Base-by-base conservation (phyloP, 2,797 vertebrate species). In the Serranus cabrilla region DNA sequence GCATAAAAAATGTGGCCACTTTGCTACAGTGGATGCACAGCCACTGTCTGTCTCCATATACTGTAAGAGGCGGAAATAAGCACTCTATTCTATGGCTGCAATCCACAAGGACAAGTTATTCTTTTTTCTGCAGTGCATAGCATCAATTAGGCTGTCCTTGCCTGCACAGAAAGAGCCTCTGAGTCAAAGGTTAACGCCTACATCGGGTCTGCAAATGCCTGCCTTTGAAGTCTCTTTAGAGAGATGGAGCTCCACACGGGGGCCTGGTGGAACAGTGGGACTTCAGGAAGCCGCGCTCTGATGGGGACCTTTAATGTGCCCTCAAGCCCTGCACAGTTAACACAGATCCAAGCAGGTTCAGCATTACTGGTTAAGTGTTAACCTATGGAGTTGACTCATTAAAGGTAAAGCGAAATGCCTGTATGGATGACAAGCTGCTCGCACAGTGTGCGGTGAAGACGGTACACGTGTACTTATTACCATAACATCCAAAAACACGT, bases 171-270 rank as follows among this genome's bases (percentile, higher is more conserved):
- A 57, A 71, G 78, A 88, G 80, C 78, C 61, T 81, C 76, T 42
- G 85, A 92, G 93, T 93, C 91, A 94, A 95, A 95, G 94, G 94
- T 95, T 81, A 95, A 85, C 83, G 76, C 85, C 90, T 84, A 89
- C 89, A 85, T 85, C 37, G n/a, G 66, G 72, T 64, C 84, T 85
- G 85, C 82, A 90, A 91, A 93, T 79, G 91, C 73, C 79, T 67
- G 59, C 78, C 92, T 95, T 94, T 96, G 94, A 95, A 94, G 92
- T 91, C 75, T 83, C 83, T 92, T 92, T 88, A 85, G 89, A 93
- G 90, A 69, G 90, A 58, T 18, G 80, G 75, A 31, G 81, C 90
- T 74, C 89, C 11, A 37, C 88, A 74, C 66, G 91, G 75, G 86
- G 84, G 47, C 66, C 70, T 74, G 79, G 64, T 67, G 84, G 75